Evolutionary conservation across 2,797 vertebrate species (phyloP).

Genomic region (Euphonia xanthogaster): DNA sequence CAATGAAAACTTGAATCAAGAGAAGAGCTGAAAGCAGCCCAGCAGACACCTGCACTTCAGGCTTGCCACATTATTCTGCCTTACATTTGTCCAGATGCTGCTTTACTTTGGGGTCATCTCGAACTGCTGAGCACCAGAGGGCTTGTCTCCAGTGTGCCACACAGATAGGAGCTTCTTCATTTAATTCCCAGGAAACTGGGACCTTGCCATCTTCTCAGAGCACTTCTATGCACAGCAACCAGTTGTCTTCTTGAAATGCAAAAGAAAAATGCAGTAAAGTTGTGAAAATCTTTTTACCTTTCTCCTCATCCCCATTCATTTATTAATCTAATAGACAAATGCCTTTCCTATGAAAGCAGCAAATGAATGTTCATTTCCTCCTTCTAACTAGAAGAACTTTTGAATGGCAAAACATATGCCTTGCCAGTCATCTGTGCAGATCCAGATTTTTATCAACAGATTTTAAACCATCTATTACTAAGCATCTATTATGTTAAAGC

Average conservation of each 20-base stretch:
- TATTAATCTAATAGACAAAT: background rate
- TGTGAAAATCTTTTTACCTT: background rate
- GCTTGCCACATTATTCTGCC: background rate
- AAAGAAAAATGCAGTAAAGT: background rate
- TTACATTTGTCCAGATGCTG: background rate
- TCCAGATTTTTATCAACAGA: background rate
- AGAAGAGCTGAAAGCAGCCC: background rate
- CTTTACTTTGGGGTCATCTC: background rate
- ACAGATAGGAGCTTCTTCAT: background rate
- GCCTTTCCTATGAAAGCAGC: background rate
- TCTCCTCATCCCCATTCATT: background rate
- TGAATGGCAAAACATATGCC: background rate
- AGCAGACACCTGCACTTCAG: background rate
- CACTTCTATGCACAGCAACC: background rate
- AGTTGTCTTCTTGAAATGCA: background rate
- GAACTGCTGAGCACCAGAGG: background rate
- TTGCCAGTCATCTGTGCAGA: background rate
- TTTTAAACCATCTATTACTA: background rate
- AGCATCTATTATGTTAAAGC: background rate
- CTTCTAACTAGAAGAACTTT: background rate
- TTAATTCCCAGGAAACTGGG: background rate
- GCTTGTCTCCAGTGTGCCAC: background rate
- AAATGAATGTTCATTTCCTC: background rate
- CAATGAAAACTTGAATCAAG: background rate
- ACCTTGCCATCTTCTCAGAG: background rate